Evolutionary conservation across 1,140 invertebrate species (phyloP).

Genomic region (Drosophila jambulina): DNA sequence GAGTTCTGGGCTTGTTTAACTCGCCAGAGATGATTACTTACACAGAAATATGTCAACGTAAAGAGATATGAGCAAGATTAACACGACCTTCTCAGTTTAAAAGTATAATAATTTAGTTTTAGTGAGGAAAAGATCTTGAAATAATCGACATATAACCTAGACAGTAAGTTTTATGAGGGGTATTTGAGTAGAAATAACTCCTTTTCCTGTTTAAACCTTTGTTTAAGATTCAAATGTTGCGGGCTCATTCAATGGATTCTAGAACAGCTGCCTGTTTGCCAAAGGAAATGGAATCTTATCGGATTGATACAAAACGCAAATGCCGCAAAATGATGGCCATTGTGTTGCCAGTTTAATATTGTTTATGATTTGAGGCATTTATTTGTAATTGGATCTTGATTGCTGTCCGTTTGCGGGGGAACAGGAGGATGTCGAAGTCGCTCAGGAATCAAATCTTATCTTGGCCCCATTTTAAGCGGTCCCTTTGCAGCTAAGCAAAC

Average conservation of each 20-base stretch:
- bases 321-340: slow-evolving; percentile 43
- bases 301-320: slow-evolving; percentile 25
- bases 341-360: slow-evolving; percentile 44
- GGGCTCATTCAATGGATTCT: background rate
- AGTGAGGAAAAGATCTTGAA: no score
- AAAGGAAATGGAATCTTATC: slow-evolving; percentile 58
- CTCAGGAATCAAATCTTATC: slow-evolving; percentile 47
- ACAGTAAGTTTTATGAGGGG: background rate
- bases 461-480: slow-evolving; percentile 9
- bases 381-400: slow-evolving; percentile 59
- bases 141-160: no score
- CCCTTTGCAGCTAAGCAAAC: slow-evolving; percentile 61
- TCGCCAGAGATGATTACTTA: slow-evolving; percentile 10
- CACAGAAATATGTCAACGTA: slow-evolving; percentile 10
- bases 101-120: background rate
- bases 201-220: background rate
- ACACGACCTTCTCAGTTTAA: background rate
- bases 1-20: background rate
- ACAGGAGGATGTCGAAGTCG: slow-evolving; percentile 3
- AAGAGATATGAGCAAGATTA: slow-evolving; percentile 3
- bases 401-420: slow-evolving; percentile 15
- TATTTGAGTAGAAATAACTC: background rate
- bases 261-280: slow-evolving; percentile 9
- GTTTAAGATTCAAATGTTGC: background rate
- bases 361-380: slow-evolving; percentile 42